Evolutionary conservation across 2,113 vertebrate genomes (phyloP).

Genomic region (Neolamprologus variostigma): DNA sequence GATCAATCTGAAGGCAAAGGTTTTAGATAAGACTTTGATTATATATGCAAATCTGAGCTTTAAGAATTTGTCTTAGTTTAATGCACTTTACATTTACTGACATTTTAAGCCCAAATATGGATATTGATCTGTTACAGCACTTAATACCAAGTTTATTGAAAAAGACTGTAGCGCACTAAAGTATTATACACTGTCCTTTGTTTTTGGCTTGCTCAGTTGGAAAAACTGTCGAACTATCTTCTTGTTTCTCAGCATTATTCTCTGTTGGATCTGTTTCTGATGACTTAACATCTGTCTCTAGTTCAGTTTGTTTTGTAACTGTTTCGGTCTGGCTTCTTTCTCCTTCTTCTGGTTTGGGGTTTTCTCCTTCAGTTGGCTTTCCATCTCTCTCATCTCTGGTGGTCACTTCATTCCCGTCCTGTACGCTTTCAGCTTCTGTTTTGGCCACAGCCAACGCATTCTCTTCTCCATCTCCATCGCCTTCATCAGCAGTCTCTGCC

Average conservation of each 20-base stretch:
- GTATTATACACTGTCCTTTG: slow-evolving; percentile 48
- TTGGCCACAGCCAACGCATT: not conserved
- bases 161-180: slow-evolving; percentile 9
- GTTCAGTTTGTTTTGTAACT: not conserved
- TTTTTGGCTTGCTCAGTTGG: slow-evolving; percentile 5
- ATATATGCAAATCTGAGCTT: not conserved
- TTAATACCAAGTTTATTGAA: not conserved
- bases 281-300: not conserved
- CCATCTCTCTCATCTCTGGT: not conserved
- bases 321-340: not conserved
- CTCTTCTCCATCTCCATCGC: slow-evolving; percentile 21
- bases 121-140: not conserved
- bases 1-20: not conserved
- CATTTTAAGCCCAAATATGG: not conserved
- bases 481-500: slow-evolving; percentile 38
- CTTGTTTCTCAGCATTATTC: not conserved
- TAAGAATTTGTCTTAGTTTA: not conserved
- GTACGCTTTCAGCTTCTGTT: not conserved
- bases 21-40: not conserved
- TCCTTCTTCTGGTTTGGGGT: not conserved
- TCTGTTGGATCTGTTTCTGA: not conserved
- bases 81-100: not conserved
- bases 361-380: not conserved
- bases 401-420: not conserved
- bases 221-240: not conserved